Evolutionary conservation across 2,797 vertebrate species (phyloP).

Genomic region (Danio choprae): DNA sequence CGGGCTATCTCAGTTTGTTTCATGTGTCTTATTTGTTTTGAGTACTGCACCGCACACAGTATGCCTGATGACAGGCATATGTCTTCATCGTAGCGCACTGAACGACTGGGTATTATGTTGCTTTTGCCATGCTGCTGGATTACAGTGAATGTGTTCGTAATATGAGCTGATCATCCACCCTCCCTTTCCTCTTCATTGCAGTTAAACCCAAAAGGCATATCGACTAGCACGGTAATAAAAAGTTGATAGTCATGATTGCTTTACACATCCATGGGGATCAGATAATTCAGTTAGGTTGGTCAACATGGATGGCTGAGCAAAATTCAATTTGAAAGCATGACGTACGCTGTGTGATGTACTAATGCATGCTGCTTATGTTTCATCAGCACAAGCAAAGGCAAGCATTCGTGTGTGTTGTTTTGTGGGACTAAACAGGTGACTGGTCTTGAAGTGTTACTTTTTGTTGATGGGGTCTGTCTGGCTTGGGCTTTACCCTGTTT

Average conservation of each 20-base stretch:
- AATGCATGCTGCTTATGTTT: conserved; percentile 31
- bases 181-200: conserved; percentile 32
- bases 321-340: conserved; percentile 42
- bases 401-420: conserved; percentile 39
- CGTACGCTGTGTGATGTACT: conserved; percentile 14
- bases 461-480: conserved; percentile 47
- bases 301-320: conserved; percentile 7
- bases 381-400: background rate
- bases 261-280: conserved; percentile 47
- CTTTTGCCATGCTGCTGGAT: conserved; percentile 32
- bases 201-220: conserved; percentile 54
- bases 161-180: conserved; percentile 48
- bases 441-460: conserved; percentile 64
- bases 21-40: conserved; percentile 10
- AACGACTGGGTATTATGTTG: conserved; percentile 48
- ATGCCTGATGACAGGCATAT: conserved; percentile 16
- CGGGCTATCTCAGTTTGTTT: background rate
- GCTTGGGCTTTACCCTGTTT: conserved; percentile 54
- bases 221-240: conserved; percentile 47
- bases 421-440: conserved; percentile 64
- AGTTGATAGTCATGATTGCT: conserved; percentile 55
- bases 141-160: conserved; percentile 51
- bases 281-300: conserved; percentile 47
- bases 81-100: conserved; percentile 21
- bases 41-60: background rate